Evolutionary conservation across 2,113 vertebrate species (phyloP), one percentile per base, ranked within the genome.

Genomic region (Boulengeromyrus knoepffleri): DNA sequence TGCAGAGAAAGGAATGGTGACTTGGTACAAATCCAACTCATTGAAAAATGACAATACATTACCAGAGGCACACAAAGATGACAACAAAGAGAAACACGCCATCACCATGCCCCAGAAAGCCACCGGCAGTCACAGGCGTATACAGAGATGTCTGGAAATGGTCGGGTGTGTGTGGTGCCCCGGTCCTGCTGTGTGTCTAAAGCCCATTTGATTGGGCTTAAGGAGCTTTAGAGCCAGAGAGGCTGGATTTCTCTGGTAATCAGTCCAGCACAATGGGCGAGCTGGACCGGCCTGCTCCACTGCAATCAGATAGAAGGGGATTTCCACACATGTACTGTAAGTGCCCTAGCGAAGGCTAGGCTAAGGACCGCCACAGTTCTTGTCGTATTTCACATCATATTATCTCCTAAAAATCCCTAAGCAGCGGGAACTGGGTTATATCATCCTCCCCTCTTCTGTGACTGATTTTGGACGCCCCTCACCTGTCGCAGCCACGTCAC

Each of bases 241-340:
- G 91, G 88, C 91, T 91, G 93, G 90, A 93, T 93, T 92, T 91
- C 92, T 92, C 90, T 92, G 93, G 94, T 93, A 95, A 96, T 96
- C 93, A 94, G 92, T 89, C 91, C 90, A 90, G 91, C 94, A 96
- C 95, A 95, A 95, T 94, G 91, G 94, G 77, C 52, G 91, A 91
- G 92, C 94, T 95, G 95, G 96, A 91, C 95, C 90, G 93, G 91
- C 91, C 95, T 95, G 96, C 95, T 95, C 94, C 90, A 58, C 24
- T 94, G 93, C 95, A 95, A 96, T 96, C 95, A 96, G 96, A 96
- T 96, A 96, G 96, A 92, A 93, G 92, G 89, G 94, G 95, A 96
- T 96, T 96, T 93, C 91, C 92, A 90, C 92, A 91, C 93, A 85
- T 94, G 92, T 31, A 31, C 31, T 31, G 31, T 95, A 95, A 95